Base-by-base conservation (phyloP, 2,113 vertebrate species). In the Motacilla alba region DNA sequence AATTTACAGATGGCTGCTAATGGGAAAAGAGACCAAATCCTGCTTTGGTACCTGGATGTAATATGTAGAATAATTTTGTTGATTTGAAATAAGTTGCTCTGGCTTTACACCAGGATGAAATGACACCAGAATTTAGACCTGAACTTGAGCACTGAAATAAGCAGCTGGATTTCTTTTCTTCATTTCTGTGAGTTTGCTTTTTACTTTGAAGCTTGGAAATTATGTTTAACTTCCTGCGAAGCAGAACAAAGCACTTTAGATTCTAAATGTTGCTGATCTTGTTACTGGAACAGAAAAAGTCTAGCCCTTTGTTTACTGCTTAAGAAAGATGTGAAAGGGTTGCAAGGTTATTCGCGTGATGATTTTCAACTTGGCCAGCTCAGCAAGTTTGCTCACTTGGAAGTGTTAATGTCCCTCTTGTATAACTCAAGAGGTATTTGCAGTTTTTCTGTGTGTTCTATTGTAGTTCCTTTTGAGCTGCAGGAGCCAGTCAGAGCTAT, bases 331-430 rank as follows among this genome's bases (percentile, higher is more conserved):
- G 33, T 63, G 22, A n/a, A 73, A 72, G 35, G 43, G 22, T 74
- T 82, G 28, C 56, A 49, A 26, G 62, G 39, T 82, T 77, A 15
- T 15, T 19, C 1, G 3, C 0, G 0, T 30, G 69, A 56, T 18
- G 64, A 20, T 44, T 83, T 91, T 70, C 50, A 79, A n/a, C 60
- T 92, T 89, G 66, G 44, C 59, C 39, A 41, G 63, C 73, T 92
- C 59, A 50, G 41, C n/a, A 35, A 84, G 46, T 41, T 49, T 78
- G 70, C 23, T 69, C 18, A 28, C 62, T 74, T 69, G 69, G 73
- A 93, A 83, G 72, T 22, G 4, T 72, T 77, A 74, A 67, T 39
- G 66, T 67, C 82, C 23, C 20, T 77, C 53, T 83, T 78, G 49
- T 87, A 22, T 66, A 93, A 74, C 50, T 62, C 30, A 30, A 85